A percentile compares a stretch with the other conserved stretches of the same genome.
phyloP scores from a whole-genome alignment of 1,140 invertebrate species.

The Ips typographus region DNA sequence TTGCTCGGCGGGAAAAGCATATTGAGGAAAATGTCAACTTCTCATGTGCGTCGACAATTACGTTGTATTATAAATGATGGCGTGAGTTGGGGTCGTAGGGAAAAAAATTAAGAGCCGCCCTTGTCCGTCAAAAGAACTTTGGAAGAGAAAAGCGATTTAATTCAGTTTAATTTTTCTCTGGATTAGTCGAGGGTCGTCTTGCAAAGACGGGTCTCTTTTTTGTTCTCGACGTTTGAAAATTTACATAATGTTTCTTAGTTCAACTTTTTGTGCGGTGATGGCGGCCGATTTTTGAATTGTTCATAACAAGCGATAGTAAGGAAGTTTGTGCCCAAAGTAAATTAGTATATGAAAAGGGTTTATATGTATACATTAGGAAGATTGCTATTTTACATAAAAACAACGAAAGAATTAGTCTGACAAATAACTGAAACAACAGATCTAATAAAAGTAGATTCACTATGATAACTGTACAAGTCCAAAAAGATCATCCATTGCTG shows the following conservation, averaged over 20 bases:
- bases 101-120: constrained; percentile 31
- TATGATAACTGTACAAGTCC: constrained; percentile 6
- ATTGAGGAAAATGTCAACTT: constrained; percentile 35
- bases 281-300: too few species aligned
- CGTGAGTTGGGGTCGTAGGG: neutral
- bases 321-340: too few species aligned
- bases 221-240: constrained; percentile 5
- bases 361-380: too few species aligned
- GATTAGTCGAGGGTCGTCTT: constrained; percentile 4
- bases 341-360: too few species aligned
- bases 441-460: constrained; percentile 19
- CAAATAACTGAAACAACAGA: constrained; percentile 14
- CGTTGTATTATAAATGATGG: constrained; percentile 32
- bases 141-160: constrained; percentile 12
- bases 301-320: too few species aligned
- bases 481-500: constrained; percentile 25
- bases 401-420: neutral
- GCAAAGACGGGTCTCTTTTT: constrained; percentile 1
- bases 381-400: neutral
- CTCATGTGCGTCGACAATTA: constrained; percentile 35
- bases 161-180: constrained; percentile 23
- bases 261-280: neutral
- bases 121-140: constrained; percentile 16
- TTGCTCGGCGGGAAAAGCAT: constrained; percentile 27
- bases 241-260: constrained; percentile 1